Base-by-base conservation (phyloP, 2,113 vertebrate species). In the Myocastor coypus region DNA sequence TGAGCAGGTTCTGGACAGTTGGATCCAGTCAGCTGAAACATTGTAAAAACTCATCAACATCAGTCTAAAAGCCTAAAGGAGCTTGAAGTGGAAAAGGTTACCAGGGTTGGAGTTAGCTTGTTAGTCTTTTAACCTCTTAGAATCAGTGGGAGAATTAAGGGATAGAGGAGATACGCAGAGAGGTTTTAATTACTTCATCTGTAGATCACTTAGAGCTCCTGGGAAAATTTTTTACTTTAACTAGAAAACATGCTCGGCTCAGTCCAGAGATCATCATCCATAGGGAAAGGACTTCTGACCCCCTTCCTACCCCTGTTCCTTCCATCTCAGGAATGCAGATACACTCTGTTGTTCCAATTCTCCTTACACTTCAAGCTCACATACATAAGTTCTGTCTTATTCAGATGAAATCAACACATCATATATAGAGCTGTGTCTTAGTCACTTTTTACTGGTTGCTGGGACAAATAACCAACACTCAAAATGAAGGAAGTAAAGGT, bases 391-490 rank as follows among this genome's bases (percentile, higher is more conserved):
- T 89, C 22, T 89, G 34, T 69, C 66, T 87, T 88, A 16, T 88
- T 90, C 66, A 87, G 37, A 95, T 95, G 75, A 95, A 85, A 96
- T 88, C 46, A 85, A 17, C 78, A 30, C 17, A 52, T 84, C 86
- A 20, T 77, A 46, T 4, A 6, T 94, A 50, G 42, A 75, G 22
- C 37, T 75, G 73, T n/a, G n/a, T n/a, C n/a, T n/a, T n/a, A n/a
- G n/a, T n/a, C n/a, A n/a, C n/a, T n/a, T n/a, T n/a, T n/a, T n/a
- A n/a, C n/a, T n/a, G n/a, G n/a, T n/a, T n/a, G n/a, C n/a, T n/a
- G n/a, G n/a, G n/a, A n/a, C n/a, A n/a, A n/a, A n/a, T n/a, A n/a
- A n/a, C n/a, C n/a, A n/a, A n/a, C n/a, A n/a, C n/a, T n/a, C n/a
- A n/a, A n/a, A n/a, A n/a, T n/a, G n/a, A n/a, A n/a, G n/a, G n/a